phyloP scores from a whole-genome alignment of 2,797 vertebrate genomes.

The Spondyliosoma cantharus region DNA sequence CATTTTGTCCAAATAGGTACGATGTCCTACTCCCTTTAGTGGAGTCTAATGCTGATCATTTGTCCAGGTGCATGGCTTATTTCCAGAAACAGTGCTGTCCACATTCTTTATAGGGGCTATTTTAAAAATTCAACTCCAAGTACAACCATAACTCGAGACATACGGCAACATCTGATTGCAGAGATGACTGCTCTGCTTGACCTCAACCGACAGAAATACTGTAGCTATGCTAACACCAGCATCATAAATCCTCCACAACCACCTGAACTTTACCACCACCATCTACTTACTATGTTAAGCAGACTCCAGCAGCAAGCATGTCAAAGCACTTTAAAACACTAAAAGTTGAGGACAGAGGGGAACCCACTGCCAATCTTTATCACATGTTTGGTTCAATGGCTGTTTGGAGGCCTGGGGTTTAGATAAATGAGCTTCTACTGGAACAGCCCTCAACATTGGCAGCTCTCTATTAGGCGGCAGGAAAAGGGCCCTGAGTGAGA shows the following conservation, averaged over 20 bases:
- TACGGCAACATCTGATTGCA: not conserved
- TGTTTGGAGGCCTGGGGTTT: conserved; percentile 32
- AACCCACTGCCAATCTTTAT: conserved; percentile 10
- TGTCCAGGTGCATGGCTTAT: not conserved
- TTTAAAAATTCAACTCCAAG: not conserved
- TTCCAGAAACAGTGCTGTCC: not conserved
- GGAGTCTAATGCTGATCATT: not conserved
- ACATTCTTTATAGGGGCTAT: not conserved
- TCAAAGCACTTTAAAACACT: not conserved
- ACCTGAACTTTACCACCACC: not conserved
- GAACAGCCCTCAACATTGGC: conserved; percentile 70
- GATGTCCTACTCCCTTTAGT: not conserved
- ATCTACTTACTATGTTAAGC: not conserved
- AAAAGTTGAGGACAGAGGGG: not conserved
- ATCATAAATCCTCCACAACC: not conserved
- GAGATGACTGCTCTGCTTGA: not conserved
- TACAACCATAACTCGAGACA: not conserved
- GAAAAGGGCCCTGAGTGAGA: conserved; percentile 61
- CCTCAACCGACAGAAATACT: not conserved
- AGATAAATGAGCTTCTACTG: conserved; percentile 53
- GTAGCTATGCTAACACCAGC: not conserved
- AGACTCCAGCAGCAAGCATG: not conserved
- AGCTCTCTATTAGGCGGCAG: conserved; percentile 68
- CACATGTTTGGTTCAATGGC: conserved; percentile 8
- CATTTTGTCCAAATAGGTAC: not conserved